Conservation (phyloP, 1,140 invertebrate genomes). For the Onthophagus taurus region DNA sequence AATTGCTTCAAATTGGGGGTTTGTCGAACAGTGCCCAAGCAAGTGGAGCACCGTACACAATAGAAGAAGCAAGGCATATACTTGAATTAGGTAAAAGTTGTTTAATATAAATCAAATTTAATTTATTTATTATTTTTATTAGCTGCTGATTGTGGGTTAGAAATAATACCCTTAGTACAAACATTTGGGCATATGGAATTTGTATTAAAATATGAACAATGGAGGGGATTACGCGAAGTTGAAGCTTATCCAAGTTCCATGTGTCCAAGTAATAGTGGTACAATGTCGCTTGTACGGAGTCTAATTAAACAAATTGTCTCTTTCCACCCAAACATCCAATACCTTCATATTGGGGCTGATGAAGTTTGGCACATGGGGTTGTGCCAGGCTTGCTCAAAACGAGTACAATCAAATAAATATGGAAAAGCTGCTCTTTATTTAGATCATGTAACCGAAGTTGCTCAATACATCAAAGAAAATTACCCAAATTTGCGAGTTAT, state of each 20-base stretch:
- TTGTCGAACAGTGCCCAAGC: conserved; percentile 32
- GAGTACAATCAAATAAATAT: conserved; percentile 21
- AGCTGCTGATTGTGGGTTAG: conserved; percentile 36
- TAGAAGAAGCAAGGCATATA: conserved; percentile 39
- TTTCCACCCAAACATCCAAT: conserved; percentile 52
- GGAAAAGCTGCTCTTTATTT: conserved; percentile 50
- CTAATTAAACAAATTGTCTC: conserved; percentile 72
- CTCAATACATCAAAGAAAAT: conserved; percentile 51
- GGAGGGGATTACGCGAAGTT: conserved; percentile 65
- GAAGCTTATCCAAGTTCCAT: conserved; percentile 67
- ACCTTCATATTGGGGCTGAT: conserved; percentile 70
- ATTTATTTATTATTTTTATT: background rate
- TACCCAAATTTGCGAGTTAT: conserved; percentile 62
- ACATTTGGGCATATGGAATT: conserved; percentile 93
- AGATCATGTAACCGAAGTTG: conserved; percentile 56
- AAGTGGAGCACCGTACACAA: conserved; percentile 39
- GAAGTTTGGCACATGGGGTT: conserved; percentile 47
- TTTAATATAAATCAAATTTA: background rate
- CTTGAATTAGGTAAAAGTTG: conserved; percentile 29
- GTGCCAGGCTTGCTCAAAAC: conserved; percentile 23
- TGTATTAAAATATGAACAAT: conserved; percentile 72
- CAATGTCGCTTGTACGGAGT: conserved; percentile 55
- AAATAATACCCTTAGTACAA: conserved; percentile 80
- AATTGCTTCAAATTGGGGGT: conserved; percentile 54
- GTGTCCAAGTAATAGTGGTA: conserved; percentile 66